phyloP scores from a whole-genome alignment of 1,140 invertebrate genomes.

The Halotydeus destructor region DNA sequence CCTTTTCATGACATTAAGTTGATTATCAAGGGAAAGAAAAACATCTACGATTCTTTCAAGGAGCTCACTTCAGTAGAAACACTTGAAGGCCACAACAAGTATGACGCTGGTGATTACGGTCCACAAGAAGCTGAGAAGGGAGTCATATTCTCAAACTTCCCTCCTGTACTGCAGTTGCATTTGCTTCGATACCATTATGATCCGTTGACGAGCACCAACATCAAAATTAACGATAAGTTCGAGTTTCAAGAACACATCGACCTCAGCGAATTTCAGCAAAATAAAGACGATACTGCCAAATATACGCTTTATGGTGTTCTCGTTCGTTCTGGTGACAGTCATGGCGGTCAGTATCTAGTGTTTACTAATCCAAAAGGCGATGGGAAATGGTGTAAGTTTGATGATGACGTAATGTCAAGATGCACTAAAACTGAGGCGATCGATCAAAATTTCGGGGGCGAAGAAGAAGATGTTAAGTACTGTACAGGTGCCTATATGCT shows the following conservation, averaged over 20 bases:
- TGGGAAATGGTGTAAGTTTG: conserved; percentile 94
- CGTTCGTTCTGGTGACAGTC: conserved; percentile 98
- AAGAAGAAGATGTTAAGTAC: conserved; percentile 71
- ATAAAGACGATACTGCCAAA: conserved; percentile 36
- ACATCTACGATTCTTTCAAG: conserved; percentile 91
- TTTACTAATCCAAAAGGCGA: conserved; percentile 96
- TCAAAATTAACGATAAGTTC: conserved; percentile 96
- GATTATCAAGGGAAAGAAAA: conserved; percentile 97
- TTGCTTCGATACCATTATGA: conserved; percentile 98
- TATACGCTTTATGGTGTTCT: conserved; percentile 96
- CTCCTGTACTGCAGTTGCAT: conserved; percentile 91
- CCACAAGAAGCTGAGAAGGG: conserved; percentile 96
- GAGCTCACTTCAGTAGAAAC: conserved; percentile 91
- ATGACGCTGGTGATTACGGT: conserved; percentile 90
- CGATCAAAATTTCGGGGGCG: conserved; percentile 92
- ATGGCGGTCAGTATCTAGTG: conserved; percentile 97
- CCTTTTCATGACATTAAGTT: conserved; percentile 99
- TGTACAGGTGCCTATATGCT: conserved; percentile 99
- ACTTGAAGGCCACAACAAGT: conserved; percentile 95
- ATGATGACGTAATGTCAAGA: conserved; percentile 94
- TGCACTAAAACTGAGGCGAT: conserved; percentile 92
- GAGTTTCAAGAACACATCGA: conserved; percentile 29
- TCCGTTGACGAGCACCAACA: conserved; percentile 79
- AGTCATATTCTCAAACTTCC: conserved; percentile 88
- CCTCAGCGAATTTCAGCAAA: conserved; percentile 63